Percentiles rank a stretch among this genome's conserved stretches.
These are phyloP conservation scores for Trichogramma pretiosum DNA, from an alignment of 1,140 invertebrate genomes.

Conservation along the genomic window DNA sequence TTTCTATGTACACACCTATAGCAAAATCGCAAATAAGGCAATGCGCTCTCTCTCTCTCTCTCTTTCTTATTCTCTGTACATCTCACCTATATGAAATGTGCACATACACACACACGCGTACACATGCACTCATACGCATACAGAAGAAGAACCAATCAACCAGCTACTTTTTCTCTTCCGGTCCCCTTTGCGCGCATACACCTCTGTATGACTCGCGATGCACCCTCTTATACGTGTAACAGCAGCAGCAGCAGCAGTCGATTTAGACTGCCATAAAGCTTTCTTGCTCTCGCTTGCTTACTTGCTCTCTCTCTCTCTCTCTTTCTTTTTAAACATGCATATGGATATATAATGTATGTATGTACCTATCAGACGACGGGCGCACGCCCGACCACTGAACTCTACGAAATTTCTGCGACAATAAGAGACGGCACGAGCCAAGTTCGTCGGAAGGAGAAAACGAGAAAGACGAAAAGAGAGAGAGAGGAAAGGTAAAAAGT, in stretches of 20 bases:
- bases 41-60: too few relatives aligned
- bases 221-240: background rate
- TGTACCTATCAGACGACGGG: too few relatives aligned
- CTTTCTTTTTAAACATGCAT: too few relatives aligned
- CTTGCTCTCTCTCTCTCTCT: background rate
- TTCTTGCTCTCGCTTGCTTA: too few relatives aligned
- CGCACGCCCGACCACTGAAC: constrained; percentile 11
- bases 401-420: constrained; percentile 7
- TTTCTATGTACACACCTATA: background rate
- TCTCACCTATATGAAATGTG: too few relatives aligned
- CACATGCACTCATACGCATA: background rate
- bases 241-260: background rate
- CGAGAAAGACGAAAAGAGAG: background rate
- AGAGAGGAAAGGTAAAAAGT: too few relatives aligned
- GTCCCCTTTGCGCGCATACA: background rate
- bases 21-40: background rate
- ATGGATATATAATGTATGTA: too few relatives aligned
- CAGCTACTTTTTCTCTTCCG: too few relatives aligned
- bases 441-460: background rate
- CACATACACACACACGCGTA: background rate
- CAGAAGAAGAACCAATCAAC: too few relatives aligned
- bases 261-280: too few relatives aligned
- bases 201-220: background rate
- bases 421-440: constrained; percentile 15
- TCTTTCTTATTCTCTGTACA: background rate